Evolutionary conservation across 2,113 vertebrate genomes (phyloP).

Genomic region (Turnix velox): DNA sequence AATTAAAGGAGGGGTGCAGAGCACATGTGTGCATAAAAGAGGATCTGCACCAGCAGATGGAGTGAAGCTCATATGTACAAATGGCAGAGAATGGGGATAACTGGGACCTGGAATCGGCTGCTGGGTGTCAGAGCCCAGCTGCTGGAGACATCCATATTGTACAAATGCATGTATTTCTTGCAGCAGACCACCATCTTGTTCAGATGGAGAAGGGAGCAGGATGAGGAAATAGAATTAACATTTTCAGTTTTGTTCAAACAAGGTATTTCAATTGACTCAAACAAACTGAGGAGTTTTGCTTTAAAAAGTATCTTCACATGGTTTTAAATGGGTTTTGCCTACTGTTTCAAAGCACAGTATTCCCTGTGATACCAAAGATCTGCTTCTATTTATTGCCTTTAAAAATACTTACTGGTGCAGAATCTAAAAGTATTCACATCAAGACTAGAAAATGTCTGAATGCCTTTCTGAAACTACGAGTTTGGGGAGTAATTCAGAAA

Average conservation of each 20-base stretch:
- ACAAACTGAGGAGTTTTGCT: background rate
- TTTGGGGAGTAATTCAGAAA: constrained; percentile 35
- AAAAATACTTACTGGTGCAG: background rate
- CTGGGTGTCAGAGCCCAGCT: background rate
- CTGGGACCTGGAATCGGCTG: background rate
- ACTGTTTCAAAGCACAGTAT: background rate
- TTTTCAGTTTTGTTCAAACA: background rate
- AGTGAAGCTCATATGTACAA: background rate
- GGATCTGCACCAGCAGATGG: background rate
- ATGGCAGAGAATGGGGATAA: background rate
- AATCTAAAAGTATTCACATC: background rate
- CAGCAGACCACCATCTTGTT: background rate
- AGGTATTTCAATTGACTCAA: background rate
- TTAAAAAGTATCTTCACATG: background rate
- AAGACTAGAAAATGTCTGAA: constrained; percentile 4
- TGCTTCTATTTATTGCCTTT: constrained; percentile 16
- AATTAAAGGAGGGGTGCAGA: background rate
- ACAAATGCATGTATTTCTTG: background rate
- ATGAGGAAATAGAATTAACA: background rate
- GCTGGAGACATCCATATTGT: background rate
- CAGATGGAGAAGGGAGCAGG: background rate
- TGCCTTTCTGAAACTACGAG: constrained; percentile 1
- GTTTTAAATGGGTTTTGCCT: background rate
- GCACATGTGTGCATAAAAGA: background rate
- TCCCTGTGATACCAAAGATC: background rate